Conservation (phyloP, 1,140 invertebrate species). For the Neodiprion virginianus region DNA sequence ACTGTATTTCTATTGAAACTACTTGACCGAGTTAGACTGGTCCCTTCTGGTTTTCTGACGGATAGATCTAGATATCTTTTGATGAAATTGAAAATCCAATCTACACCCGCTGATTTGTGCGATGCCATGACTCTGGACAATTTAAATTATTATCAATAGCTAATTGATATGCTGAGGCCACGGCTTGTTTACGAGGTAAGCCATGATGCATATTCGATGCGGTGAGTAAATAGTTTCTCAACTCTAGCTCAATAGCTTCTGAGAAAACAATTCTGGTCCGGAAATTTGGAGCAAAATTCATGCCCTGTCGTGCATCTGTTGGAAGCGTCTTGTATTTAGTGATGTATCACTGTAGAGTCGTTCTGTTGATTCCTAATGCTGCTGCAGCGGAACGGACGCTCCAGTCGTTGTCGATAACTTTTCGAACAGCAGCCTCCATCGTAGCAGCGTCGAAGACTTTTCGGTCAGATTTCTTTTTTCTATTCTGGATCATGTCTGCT, state of each 20-base stretch:
- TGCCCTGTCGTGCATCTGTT: no score
- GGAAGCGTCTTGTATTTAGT: no score
- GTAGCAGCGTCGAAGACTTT: no score
- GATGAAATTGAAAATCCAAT: slow-evolving; percentile 54
- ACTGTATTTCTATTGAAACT: slow-evolving; percentile 52
- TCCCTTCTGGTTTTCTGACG: slow-evolving; percentile 51
- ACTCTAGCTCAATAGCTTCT: slow-evolving; percentile 14
- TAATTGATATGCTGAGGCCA: slow-evolving; percentile 45
- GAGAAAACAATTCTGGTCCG: slow-evolving; percentile 9
- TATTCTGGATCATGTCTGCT: no score
- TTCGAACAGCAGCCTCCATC: no score
- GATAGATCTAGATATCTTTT: slow-evolving; percentile 43
- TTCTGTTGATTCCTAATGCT: no score
- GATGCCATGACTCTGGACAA: slow-evolving; percentile 35
- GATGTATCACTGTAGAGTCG: no score
- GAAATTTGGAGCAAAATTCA: no score
- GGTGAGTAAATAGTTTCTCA: slow-evolving; percentile 36
- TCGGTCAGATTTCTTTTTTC: no score
- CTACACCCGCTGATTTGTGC: slow-evolving; percentile 43
- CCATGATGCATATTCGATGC: slow-evolving; percentile 49
- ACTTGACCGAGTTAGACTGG: slow-evolving; percentile 45
- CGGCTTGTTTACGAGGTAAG: slow-evolving; percentile 36
- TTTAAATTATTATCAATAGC: slow-evolving; percentile 35
- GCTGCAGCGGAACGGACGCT: no score
- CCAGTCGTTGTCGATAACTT: no score